These are phyloP conservation scores for Laothoe populi DNA, from an alignment of 2,888 invertebrate species.

Conservation along the genomic window DNA sequence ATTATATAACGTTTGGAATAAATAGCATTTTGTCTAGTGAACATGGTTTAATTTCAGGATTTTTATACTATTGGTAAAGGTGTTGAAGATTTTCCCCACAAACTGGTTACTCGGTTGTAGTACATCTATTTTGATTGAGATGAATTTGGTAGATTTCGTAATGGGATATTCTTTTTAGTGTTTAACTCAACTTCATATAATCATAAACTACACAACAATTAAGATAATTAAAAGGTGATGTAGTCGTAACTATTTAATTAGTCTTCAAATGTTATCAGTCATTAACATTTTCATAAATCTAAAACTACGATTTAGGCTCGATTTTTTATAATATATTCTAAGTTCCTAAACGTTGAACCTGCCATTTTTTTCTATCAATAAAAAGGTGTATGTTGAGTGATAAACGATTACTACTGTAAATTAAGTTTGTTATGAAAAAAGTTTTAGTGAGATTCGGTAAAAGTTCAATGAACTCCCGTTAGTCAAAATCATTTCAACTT, in stretches of 20 bases:
- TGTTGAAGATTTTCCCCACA: constrained; percentile 30
- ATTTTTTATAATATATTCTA: constrained; percentile 28
- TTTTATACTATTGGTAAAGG: constrained; percentile 30
- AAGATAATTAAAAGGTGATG: too few species aligned
- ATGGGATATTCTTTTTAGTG: neutral
- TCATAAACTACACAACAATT: too few species aligned
- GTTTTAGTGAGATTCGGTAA: constrained; percentile 16
- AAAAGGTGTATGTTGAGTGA: neutral
- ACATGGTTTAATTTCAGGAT: constrained; percentile 56
- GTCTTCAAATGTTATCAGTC: neutral
- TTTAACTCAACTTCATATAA: neutral
- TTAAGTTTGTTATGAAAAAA: constrained; percentile 13
- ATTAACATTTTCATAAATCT: neutral
- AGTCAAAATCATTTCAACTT: constrained; percentile 19
- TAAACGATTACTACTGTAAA: neutral
- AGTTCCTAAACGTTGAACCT: constrained; percentile 12
- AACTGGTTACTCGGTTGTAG: constrained; percentile 30
- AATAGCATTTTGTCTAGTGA: constrained; percentile 53
- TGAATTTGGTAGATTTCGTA: neutral
- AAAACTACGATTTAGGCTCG: constrained; percentile 16
- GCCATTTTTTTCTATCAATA: constrained; percentile 2
- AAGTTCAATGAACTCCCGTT: constrained; percentile 8
- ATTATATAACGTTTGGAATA: constrained; percentile 51
- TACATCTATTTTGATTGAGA: neutral
- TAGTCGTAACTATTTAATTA: too few species aligned